Percentiles rank a stretch among this genome's conserved stretches.
Conservation (phyloP, 1,140 invertebrate genomes). For the Bombus sibiricus region DNA sequence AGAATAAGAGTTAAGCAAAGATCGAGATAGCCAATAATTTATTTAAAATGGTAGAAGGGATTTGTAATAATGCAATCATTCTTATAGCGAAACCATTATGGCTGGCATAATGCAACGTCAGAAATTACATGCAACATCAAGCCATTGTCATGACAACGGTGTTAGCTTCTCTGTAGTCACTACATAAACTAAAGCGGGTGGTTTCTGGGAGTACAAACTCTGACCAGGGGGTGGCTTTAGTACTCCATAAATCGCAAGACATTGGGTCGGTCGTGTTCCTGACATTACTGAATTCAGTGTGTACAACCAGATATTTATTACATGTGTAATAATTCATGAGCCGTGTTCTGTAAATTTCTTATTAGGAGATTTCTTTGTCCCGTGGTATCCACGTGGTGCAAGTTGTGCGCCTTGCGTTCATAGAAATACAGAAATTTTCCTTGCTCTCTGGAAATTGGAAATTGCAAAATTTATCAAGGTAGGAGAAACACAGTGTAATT, state of each 20-base stretch:
- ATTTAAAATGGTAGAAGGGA: not conserved
- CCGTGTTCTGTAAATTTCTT: constrained; percentile 5
- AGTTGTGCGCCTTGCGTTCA: not conserved
- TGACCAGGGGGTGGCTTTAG: constrained; percentile 40
- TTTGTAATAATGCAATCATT: not conserved
- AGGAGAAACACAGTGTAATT: not conserved
- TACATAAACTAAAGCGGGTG: constrained; percentile 36
- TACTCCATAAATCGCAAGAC: constrained; percentile 53
- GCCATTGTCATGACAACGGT: constrained; percentile 15
- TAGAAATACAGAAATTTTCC: not conserved
- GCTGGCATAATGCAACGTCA: not conserved
- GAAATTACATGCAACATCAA: constrained; percentile 8
- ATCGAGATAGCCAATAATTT: not conserved
- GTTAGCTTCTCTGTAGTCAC: not conserved
- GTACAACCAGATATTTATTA: constrained; percentile 37
- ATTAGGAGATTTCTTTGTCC: not conserved
- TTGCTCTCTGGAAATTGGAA: not conserved
- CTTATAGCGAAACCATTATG: not conserved
- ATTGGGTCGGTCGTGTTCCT: constrained; percentile 26
- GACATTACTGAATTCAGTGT: constrained; percentile 35
- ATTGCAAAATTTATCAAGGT: not conserved
- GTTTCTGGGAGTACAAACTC: constrained; percentile 21
- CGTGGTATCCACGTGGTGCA: too few species aligned
- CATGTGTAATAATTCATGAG: constrained; percentile 2
- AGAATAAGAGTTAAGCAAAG: not conserved